Conservation (phyloP, 2,113 vertebrate genomes). For the Struthio camelus region DNA sequence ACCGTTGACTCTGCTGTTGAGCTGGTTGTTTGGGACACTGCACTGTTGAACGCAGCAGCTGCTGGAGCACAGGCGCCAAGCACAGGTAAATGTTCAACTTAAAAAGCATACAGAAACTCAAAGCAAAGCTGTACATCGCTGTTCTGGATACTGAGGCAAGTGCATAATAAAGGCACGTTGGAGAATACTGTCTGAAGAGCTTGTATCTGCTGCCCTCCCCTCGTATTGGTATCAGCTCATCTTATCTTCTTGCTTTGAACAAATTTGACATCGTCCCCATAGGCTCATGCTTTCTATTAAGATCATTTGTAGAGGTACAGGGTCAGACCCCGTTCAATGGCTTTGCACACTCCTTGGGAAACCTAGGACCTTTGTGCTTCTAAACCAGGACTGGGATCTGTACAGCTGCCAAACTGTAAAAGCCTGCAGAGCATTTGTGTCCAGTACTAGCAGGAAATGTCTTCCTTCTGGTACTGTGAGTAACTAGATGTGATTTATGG, state of each 20-base stretch:
- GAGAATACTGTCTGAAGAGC: neutral
- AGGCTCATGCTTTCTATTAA: neutral
- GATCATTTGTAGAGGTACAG: neutral
- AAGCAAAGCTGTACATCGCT: neutral
- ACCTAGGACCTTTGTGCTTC: neutral
- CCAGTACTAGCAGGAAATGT: slow-evolving; percentile 51
- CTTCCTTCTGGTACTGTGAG: slow-evolving; percentile 37
- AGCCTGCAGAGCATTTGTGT: slow-evolving; percentile 25
- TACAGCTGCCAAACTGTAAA: slow-evolving; percentile 29
- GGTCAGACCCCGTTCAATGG: neutral
- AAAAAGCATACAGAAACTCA: neutral
- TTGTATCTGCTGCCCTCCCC: neutral
- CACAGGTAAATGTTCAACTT: slow-evolving; percentile 39
- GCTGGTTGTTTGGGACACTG: neutral
- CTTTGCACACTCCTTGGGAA: neutral
- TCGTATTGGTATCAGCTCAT: neutral
- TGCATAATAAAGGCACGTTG: rapidly evolving
- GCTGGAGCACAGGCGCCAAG: neutral
- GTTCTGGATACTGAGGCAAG: neutral
- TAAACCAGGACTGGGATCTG: neutral
- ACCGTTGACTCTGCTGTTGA: slow-evolving; percentile 28
- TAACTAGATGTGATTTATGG: slow-evolving; percentile 30
- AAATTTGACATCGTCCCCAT: neutral
- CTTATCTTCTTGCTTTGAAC: neutral
- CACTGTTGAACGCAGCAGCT: neutral